Base-by-base conservation (phyloP, 1,140 invertebrate genomes). In the Bombyx mandarina region DNA sequence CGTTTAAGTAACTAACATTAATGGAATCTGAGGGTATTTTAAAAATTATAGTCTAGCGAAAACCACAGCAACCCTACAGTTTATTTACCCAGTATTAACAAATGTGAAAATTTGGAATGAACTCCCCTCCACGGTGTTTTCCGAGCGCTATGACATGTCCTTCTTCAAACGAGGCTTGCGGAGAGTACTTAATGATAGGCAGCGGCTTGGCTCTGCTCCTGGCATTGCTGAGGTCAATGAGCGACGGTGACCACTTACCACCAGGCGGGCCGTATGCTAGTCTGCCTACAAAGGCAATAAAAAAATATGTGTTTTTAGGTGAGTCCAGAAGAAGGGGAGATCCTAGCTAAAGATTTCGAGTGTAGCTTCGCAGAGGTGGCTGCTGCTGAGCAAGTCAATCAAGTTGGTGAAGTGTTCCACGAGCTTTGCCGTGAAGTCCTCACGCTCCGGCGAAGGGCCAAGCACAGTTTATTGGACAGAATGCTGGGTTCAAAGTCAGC, bases 341-440 rank as follows among this genome's bases (percentile, higher is more conserved):
- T 95, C 63, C 84, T 96, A 45, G 94, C 95, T 1, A 95, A 96
- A 80, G 94, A 96, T 74, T 93, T 94, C 63, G 95, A 97, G 71
- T 96, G 94, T 78, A 93, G 91, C 73, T 97, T 97, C 80, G 91
- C 91, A n/a, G 95, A 97, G 88, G 93, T 96, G n/a, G 93, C 95
- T 1, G 95, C 95, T 1, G 94, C 95, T 0, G 95, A 97, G 81
- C 94, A 96, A 85, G 94, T 96, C 26, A 88, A 88, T 57, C 91
- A 91, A 67, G 93, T 97, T 3, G 93, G 93, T 1, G 93, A 95
- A 54, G 94, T 93, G 6, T 97, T 97, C 84, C 92, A 94, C 68
- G 94, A 96, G 67, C 89, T 96, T 5, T 95, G 94, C 73, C 90
- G 94, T 26, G 94, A 96, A 69, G 94, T 97, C 7, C 84, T 96